Evolutionary conservation across 2,113 vertebrate species (phyloP).

Genomic region (Oncorhynchus kisutch): DNA sequence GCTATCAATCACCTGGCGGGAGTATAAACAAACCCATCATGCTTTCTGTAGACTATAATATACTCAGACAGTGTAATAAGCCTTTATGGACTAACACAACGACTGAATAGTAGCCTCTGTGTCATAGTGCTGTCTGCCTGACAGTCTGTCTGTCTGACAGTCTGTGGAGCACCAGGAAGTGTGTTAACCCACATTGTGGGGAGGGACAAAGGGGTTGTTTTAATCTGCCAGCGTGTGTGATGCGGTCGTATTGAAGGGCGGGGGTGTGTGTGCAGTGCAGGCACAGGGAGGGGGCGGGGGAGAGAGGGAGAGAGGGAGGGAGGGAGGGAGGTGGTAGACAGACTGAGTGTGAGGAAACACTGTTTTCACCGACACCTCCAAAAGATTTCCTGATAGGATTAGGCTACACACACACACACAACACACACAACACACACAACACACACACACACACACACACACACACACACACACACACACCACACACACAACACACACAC

Average conservation of each 20-base stretch:
- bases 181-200: conserved; percentile 77
- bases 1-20: no score
- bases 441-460: no score
- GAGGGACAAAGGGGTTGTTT: conserved; percentile 69
- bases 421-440: no score
- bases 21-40: no score
- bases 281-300: not conserved
- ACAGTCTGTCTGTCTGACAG: not conserved
- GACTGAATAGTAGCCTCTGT: not conserved
- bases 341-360: conserved; percentile 23
- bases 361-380: conserved; percentile 32
- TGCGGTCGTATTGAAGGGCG: no score
- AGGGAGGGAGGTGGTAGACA: conserved; percentile 21
- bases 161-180: conserved; percentile 53
- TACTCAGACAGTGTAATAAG: no score
- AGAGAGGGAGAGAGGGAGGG: conserved; percentile 2
- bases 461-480: no score
- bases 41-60: no score
- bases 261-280: not conserved
- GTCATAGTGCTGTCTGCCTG: not conserved
- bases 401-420: conserved; percentile 10
- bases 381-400: not conserved
- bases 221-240: conserved; percentile 53
- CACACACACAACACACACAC: no score
- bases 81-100: not conserved